phyloP scores from a whole-genome alignment of 1,140 invertebrate species.

The Belonocnema kinseyi region DNA sequence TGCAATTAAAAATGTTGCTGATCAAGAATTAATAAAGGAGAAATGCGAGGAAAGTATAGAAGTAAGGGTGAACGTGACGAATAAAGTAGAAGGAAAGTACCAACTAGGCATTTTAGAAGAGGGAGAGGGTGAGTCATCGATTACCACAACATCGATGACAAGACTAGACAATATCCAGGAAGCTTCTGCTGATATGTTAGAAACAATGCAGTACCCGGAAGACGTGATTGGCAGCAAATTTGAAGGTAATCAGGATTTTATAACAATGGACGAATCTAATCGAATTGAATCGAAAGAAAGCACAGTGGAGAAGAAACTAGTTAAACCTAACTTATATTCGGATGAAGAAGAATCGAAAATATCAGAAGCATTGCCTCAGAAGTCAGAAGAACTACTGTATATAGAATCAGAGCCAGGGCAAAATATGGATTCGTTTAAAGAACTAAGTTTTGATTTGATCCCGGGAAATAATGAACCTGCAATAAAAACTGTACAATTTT shows the following conservation, averaged over 20 bases:
- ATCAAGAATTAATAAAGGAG: conserved; percentile 39
- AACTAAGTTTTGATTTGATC: conserved; percentile 52
- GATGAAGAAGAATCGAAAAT: conserved; percentile 10
- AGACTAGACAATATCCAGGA: not conserved
- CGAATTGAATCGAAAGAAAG: not conserved
- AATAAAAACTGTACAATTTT: conserved; percentile 40
- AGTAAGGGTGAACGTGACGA: not conserved
- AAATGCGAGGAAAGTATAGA: conserved; percentile 35
- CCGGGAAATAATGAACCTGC: conserved; percentile 45
- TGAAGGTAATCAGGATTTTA: not conserved
- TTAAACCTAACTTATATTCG: not conserved
- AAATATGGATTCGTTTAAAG: conserved; percentile 54
- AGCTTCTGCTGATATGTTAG: not conserved
- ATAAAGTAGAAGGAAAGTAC: not conserved
- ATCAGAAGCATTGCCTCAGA: conserved; percentile 42
- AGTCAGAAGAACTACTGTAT: conserved; percentile 36
- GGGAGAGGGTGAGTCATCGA: not conserved
- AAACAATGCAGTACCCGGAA: not conserved
- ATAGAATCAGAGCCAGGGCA: conserved; percentile 44
- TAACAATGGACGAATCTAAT: not conserved
- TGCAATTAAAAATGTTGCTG: conserved; percentile 15
- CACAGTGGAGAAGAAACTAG: not conserved
- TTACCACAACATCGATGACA: not conserved
- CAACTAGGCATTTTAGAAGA: no score
- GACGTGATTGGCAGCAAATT: not conserved